Percentiles rank a stretch among this genome's conserved stretches.
Conservation (phyloP, 2,113 vertebrate species). For the Todiramphus saurophagus region DNA sequence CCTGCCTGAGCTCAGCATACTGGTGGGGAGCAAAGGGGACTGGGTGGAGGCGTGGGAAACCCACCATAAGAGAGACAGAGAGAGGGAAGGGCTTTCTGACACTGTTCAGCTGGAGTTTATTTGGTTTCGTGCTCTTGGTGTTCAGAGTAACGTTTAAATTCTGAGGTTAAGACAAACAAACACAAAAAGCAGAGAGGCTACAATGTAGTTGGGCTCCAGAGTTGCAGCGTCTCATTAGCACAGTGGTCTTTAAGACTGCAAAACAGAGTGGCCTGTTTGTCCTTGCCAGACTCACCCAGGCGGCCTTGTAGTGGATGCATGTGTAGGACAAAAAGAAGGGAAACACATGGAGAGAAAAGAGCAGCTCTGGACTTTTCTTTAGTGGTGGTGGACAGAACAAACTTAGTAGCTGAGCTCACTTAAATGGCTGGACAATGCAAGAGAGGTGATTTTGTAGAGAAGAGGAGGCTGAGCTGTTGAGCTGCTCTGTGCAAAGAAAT, state of each 20-base stretch:
- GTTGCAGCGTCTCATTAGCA: conserved; percentile 11
- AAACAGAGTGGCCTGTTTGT: conserved; percentile 15
- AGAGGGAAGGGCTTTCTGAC: conserved; percentile 3
- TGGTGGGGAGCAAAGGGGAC: too few relatives aligned
- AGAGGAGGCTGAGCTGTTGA: conserved; percentile 5
- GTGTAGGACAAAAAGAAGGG: background rate
- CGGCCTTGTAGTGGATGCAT: background rate
- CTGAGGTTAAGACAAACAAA: conserved; percentile 21
- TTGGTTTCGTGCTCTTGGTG: conserved; percentile 28
- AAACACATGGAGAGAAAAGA: background rate
- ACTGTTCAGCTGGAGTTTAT: conserved; percentile 24
- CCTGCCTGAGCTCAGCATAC: conserved; percentile 10
- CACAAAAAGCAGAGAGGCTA: conserved; percentile 12
- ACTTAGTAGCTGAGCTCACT: conserved; percentile 1
- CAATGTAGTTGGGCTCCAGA: background rate
- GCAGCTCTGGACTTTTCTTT: background rate
- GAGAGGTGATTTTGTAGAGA: background rate
- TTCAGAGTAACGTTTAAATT: conserved; percentile 16
- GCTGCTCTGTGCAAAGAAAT: conserved; percentile 22
- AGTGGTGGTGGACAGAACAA: background rate
- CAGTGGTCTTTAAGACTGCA: background rate
- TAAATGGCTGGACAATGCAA: conserved; percentile 23
- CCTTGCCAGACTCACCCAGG: background rate
- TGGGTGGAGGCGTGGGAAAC: too few relatives aligned
- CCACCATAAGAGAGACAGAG: too few relatives aligned